A percentile compares a stretch with the other conserved stretches of the same genome.
phyloP scores from a whole-genome alignment of 2,888 invertebrate species.

The Acronicta psi region DNA sequence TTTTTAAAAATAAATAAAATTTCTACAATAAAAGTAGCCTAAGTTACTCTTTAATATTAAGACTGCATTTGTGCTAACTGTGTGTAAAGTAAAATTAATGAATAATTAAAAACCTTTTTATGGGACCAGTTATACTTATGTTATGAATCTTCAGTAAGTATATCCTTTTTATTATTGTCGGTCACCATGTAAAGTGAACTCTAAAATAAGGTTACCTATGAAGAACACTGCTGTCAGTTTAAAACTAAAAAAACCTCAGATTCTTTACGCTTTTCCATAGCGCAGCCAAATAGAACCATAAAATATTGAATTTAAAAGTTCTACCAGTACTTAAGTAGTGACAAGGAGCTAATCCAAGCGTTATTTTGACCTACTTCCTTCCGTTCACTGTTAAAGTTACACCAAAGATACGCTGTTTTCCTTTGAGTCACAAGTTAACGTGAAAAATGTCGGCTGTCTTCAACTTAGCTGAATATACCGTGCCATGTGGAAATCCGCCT shows the following conservation, averaged over 20 bases:
- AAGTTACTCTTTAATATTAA: no score
- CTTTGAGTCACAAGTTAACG: conserved; percentile 15
- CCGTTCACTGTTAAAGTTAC: conserved; percentile 43
- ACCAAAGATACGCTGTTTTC: conserved; percentile 33
- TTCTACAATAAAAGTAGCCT: no score
- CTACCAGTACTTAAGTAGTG: conserved; percentile 36
- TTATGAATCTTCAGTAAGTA: no score
- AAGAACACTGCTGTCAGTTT: neutral
- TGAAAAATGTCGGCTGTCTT: conserved; percentile 2
- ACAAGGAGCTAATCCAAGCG: conserved; percentile 49
- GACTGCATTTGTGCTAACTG: no score
- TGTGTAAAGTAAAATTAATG: no score
- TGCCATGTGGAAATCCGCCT: neutral
- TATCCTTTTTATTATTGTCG: no score
- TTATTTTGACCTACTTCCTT: conserved; percentile 52
- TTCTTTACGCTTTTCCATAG: conserved; percentile 8
- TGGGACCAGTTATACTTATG: no score
- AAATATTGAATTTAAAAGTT: conserved; percentile 42
- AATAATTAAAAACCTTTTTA: no score
- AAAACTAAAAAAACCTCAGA: conserved; percentile 10
- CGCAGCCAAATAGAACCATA: conserved; percentile 32
- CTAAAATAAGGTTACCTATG: no score
- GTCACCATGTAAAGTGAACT: no score
- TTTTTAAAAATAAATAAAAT: no score
- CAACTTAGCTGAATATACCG: neutral